A percentile compares a stretch with the other conserved stretches of the same genome.
phyloP scores from a whole-genome alignment of 2,113 vertebrate species.

The Chauna torquata region DNA sequence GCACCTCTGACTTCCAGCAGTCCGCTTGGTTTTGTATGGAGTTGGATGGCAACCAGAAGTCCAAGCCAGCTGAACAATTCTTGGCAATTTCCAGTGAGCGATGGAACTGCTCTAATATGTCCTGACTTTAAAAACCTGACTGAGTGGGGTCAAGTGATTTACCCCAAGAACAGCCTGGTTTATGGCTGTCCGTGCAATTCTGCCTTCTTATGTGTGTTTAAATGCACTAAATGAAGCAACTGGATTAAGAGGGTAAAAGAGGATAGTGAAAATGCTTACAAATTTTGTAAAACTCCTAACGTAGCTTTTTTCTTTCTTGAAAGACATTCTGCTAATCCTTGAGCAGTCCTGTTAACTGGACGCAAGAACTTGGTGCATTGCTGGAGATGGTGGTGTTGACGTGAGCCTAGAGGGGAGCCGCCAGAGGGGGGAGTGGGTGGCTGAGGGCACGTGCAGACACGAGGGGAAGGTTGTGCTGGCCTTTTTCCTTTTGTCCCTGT shows the following conservation, averaged over 20 bases:
- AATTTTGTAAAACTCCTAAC: not conserved
- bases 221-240: not conserved
- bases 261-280: not conserved
- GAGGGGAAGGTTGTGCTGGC: not conserved
- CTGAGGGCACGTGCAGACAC: not conserved
- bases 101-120: not conserved
- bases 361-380: not conserved
- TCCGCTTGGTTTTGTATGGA: not conserved
- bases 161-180: not conserved
- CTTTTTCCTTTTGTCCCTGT: not conserved
- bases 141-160: not conserved
- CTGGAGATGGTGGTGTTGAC: not conserved
- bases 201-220: not conserved
- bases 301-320: not conserved
- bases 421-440: not conserved
- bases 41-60: not conserved
- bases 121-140: not conserved
- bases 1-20: not conserved
- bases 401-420: not conserved
- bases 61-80: fast-evolving
- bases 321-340: not conserved
- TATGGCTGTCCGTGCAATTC: not conserved
- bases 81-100: not conserved
- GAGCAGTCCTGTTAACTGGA: not conserved
- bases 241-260: not conserved